These are phyloP conservation scores for Paramuricea clavata DNA, from an alignment of 92 coral and sea anemone species.

Conservation along the genomic window DNA sequence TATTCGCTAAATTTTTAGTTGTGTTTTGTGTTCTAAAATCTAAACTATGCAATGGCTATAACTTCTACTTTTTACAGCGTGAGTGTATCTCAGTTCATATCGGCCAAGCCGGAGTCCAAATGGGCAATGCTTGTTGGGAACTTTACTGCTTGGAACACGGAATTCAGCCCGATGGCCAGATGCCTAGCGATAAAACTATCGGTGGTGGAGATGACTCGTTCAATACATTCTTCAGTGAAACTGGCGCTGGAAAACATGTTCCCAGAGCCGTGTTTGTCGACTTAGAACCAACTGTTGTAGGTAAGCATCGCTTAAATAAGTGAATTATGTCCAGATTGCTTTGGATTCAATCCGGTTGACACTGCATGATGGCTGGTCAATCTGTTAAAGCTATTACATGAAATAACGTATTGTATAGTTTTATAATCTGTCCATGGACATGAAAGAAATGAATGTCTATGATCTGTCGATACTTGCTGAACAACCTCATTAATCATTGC, in stretches of 20 bases:
- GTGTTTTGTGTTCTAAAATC: not conserved
- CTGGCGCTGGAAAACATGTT: conserved; percentile 56
- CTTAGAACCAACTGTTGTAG: conserved; percentile 63
- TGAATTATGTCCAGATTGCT: not conserved
- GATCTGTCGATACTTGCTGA: too few species aligned
- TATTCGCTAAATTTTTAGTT: not conserved
- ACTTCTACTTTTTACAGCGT: conserved; percentile 58
- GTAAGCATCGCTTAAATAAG: conserved; percentile 13
- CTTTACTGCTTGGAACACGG: conserved; percentile 68
- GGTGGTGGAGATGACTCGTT: conserved; percentile 84
- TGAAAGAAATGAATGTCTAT: too few species aligned
- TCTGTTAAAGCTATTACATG: too few species aligned
- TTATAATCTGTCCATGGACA: too few species aligned
- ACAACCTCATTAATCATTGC: too few species aligned
- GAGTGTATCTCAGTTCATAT: conserved; percentile 82
- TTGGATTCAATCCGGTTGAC: not conserved
- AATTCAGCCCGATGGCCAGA: conserved; percentile 8
- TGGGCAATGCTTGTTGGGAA: conserved; percentile 81
- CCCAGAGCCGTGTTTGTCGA: conserved; percentile 69
- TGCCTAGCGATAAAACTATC: conserved; percentile 37
- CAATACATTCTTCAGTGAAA: conserved; percentile 64
- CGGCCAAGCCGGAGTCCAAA: conserved; percentile 83
- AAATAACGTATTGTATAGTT: too few species aligned
- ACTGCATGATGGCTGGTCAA: too few species aligned
- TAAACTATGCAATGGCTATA: too few species aligned